Percentiles rank a stretch among this genome's conserved stretches.
These are phyloP conservation scores for Nomada flava DNA, from an alignment of 2,888 invertebrate species.

Conservation along the genomic window DNA sequence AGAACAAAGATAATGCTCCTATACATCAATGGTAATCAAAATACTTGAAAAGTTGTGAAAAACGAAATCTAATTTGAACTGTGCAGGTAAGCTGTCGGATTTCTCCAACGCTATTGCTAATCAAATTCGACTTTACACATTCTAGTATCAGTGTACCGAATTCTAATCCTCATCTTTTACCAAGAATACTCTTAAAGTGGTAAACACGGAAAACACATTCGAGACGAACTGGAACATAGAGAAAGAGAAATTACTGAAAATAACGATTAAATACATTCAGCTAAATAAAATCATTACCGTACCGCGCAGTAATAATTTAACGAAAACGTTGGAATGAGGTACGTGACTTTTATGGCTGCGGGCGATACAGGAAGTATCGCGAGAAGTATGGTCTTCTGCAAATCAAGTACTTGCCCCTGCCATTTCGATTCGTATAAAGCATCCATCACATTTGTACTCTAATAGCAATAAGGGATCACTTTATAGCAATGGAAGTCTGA, in stretches of 20 bases:
- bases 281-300: too few relatives aligned
- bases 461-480: too few relatives aligned
- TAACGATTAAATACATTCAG: not conserved
- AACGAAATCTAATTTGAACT: too few relatives aligned
- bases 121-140: not conserved
- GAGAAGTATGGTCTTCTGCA: conserved; percentile 32
- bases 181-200: conserved; percentile 52
- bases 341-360: conserved; percentile 56
- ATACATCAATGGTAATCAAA: too few relatives aligned
- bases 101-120: too few relatives aligned
- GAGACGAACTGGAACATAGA: conserved; percentile 61
- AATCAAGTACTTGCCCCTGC: conserved; percentile 20
- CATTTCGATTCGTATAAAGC: conserved; percentile 42
- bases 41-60: too few relatives aligned
- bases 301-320: conserved; percentile 53
- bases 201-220: conserved; percentile 63
- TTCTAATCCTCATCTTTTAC: not conserved
- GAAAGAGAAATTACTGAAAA: not conserved
- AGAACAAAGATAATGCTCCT: too few relatives aligned
- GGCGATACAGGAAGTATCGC: conserved; percentile 29
- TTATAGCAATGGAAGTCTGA: too few relatives aligned
- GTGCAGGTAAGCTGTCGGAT: too few relatives aligned
- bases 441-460: not conserved
- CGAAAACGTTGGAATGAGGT: conserved; percentile 60
- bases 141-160: not conserved